Evolutionary conservation across 2,113 vertebrate genomes (phyloP).

Genomic region (Channa argus): DNA sequence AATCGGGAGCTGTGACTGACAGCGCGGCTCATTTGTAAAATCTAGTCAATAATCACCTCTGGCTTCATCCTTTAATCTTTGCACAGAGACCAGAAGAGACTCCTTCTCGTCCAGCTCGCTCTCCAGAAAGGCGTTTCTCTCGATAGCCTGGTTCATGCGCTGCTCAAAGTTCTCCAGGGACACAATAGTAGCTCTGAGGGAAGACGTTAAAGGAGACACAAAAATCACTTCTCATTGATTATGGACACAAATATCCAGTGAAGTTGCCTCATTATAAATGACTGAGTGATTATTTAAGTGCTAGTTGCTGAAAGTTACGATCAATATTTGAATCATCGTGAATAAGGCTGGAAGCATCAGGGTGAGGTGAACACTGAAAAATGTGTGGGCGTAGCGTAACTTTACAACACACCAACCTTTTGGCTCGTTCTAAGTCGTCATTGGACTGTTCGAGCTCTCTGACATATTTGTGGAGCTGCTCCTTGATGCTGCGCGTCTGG

Average conservation of each 20-base stretch:
- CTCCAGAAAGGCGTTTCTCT: conserved; percentile 98
- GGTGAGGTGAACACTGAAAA: too few species aligned
- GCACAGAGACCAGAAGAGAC: conserved; percentile 94
- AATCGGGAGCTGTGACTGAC: background rate
- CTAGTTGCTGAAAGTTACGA: too few species aligned
- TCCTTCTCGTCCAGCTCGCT: conserved; percentile 99
- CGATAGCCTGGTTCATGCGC: conserved; percentile 97
- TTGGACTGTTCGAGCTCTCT: conserved; percentile 97
- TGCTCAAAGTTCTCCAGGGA: conserved; percentile 98
- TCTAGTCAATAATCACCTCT: conserved; percentile 85
- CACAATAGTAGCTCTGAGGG: conserved; percentile 92
- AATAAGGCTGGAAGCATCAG: too few species aligned
- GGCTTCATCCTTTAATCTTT: conserved; percentile 97
- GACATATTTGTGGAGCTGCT: conserved; percentile 97
- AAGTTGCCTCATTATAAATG: too few species aligned
- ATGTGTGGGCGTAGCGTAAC: too few species aligned
- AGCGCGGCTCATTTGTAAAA: background rate
- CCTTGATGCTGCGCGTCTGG: conserved; percentile 94
- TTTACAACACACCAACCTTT: conserved; percentile 83
- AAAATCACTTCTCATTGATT: background rate
- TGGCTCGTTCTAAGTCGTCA: conserved; percentile 96
- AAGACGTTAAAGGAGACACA: background rate
- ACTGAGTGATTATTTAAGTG: too few species aligned
- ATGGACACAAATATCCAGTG: too few species aligned
- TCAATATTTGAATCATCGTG: too few species aligned